phyloP scores from a whole-genome alignment of 2,888 invertebrate species.

The Caenorhabditis sulstoni region DNA sequence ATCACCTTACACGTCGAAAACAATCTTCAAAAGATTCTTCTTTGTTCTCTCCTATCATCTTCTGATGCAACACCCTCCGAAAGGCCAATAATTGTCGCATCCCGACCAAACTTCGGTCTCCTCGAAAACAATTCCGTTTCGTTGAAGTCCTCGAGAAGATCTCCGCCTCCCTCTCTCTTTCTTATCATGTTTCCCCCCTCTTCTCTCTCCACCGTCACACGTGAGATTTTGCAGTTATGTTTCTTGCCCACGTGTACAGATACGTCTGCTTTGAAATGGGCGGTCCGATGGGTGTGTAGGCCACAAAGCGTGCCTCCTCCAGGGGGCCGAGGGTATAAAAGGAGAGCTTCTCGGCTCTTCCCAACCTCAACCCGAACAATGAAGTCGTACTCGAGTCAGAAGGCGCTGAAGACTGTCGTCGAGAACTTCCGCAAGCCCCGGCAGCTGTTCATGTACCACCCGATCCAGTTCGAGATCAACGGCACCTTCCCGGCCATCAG shows the following conservation, averaged over 20 bases:
- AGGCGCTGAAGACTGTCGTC: constrained; percentile 57
- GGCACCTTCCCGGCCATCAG: constrained; percentile 49
- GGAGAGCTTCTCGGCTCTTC: neutral
- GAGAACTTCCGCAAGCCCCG: constrained; percentile 60
- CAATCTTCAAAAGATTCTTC: constrained; percentile 35
- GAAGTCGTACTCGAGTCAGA: constrained; percentile 47
- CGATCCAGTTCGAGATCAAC: constrained; percentile 58
- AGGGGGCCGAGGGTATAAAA: neutral
- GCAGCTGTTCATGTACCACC: constrained; percentile 60
- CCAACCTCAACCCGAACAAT: constrained; percentile 10
- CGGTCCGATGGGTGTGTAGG: constrained; percentile 32
- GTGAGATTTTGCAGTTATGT: constrained; percentile 50
- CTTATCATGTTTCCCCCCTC: constrained; percentile 30
- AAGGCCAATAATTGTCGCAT: constrained; percentile 44
- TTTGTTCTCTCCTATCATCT: neutral
- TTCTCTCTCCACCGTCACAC: constrained; percentile 16
- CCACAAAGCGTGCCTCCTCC: neutral
- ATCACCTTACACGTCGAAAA: constrained; percentile 23
- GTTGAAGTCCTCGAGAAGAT: constrained; percentile 25
- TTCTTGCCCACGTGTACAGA: constrained; percentile 44
- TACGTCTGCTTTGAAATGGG: constrained; percentile 47
- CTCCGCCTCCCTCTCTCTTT: constrained; percentile 20
- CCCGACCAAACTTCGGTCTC: constrained; percentile 34
- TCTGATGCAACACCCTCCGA: constrained; percentile 44
- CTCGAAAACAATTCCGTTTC: constrained; percentile 31